Percentiles rank a stretch among this genome's conserved stretches.
These are phyloP conservation scores for Metopolophium dirhodum DNA, from an alignment of 1,140 invertebrate genomes.

Conservation along the genomic window DNA sequence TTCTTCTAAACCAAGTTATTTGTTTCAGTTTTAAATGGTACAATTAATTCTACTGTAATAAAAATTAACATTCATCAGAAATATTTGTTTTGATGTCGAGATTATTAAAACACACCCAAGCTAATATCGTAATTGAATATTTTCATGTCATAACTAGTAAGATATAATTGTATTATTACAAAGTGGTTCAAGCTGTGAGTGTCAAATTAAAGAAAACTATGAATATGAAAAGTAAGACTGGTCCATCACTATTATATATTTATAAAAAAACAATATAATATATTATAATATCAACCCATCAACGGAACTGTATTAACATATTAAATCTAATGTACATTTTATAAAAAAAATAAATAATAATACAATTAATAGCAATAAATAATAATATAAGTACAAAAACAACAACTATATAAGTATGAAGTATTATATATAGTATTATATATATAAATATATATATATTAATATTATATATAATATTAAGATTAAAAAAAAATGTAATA, in stretches of 20 bases:
- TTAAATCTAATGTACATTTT: conserved; percentile 5
- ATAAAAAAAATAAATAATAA: conserved; percentile 3
- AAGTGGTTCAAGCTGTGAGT: neutral
- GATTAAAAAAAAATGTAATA: neutral
- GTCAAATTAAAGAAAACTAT: neutral
- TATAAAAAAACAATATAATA: neutral
- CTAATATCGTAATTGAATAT: neutral
- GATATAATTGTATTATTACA: neutral
- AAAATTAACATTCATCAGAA: neutral
- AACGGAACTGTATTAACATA: conserved; percentile 7
- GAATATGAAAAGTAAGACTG: neutral
- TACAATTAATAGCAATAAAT: neutral
- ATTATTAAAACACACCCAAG: neutral
- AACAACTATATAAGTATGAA: conserved; percentile 30
- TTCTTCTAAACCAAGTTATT: neutral
- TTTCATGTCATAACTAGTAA: neutral
- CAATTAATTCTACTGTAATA: neutral
- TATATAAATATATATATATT: neutral
- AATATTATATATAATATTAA: neutral
- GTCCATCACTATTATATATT: neutral
- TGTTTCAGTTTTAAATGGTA: neutral
- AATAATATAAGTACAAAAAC: neutral
- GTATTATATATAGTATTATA: neutral
- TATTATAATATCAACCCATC: neutral
- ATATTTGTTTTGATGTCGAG: neutral